phyloP scores from a whole-genome alignment of 2,113 vertebrate genomes.

The Catharus bicknelli region DNA sequence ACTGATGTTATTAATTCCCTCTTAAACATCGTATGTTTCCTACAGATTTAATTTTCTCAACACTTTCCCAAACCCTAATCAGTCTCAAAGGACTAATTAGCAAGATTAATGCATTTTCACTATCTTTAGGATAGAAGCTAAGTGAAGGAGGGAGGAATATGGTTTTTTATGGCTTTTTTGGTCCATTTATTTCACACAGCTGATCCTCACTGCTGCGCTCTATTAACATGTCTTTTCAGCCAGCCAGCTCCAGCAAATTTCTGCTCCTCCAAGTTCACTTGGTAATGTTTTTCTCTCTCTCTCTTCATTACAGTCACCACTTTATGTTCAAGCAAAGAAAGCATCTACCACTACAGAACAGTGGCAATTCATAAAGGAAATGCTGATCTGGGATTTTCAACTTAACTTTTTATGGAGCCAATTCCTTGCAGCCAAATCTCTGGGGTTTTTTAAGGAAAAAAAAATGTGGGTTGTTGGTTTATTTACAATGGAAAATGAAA shows the following conservation, averaged over 20 bases:
- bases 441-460: background rate
- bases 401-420: background rate
- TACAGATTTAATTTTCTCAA: constrained; percentile 40
- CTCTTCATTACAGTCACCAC: background rate
- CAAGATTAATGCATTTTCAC: constrained; percentile 13
- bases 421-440: background rate
- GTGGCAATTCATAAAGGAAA: background rate
- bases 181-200: constrained; percentile 17
- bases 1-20: background rate
- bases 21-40: background rate
- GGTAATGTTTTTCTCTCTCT: background rate
- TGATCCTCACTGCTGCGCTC: background rate
- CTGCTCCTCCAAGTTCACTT: background rate
- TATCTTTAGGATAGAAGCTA: constrained; percentile 7
- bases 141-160: background rate
- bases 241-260: background rate
- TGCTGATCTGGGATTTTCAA: background rate
- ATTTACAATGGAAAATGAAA: background rate
- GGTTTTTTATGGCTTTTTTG: background rate
- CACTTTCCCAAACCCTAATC: constrained; percentile 10
- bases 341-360: background rate
- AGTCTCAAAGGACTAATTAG: constrained; percentile 47
- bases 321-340: constrained; percentile 1
- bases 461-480: background rate
- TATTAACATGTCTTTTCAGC: background rate